Conservation (phyloP, 2,797 vertebrate species). For the Lepus townsendii region DNA sequence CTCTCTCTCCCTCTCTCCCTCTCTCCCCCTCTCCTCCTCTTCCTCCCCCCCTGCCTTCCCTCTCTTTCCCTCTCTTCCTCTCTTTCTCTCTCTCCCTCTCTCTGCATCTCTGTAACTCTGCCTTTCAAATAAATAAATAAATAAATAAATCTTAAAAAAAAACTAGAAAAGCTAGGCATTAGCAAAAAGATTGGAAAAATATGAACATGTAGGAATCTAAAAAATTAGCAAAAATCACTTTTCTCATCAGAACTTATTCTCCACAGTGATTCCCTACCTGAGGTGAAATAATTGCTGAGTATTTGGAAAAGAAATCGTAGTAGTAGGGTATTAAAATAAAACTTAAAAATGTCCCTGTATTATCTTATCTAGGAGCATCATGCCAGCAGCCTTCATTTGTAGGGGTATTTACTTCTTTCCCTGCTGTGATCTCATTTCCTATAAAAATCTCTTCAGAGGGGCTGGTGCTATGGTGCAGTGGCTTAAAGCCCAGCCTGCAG, state of each 20-base stretch:
- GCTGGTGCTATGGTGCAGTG: too few relatives aligned
- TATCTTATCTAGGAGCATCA: background rate
- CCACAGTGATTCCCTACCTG: background rate
- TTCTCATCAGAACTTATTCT: background rate
- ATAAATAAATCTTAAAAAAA: too few relatives aligned
- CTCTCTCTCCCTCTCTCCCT: too few relatives aligned
- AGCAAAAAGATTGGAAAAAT: conserved; percentile 18
- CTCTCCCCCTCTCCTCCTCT: too few relatives aligned
- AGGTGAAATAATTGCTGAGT: background rate
- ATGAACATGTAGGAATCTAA: conserved; percentile 5
- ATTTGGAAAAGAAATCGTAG: background rate
- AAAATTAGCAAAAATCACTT: background rate
- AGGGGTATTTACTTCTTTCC: background rate
- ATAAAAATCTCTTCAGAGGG: background rate
- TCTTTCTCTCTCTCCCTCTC: too few relatives aligned
- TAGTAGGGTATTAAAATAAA: background rate
- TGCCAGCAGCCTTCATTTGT: background rate
- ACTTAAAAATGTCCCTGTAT: background rate
- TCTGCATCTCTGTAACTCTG: too few relatives aligned
- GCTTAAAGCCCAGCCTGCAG: too few relatives aligned
- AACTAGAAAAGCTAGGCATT: background rate
- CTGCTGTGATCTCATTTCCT: background rate
- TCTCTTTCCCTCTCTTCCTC: too few relatives aligned
- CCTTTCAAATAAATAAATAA: too few relatives aligned
- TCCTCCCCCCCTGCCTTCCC: too few relatives aligned